phyloP scores from a whole-genome alignment of 1,140 invertebrate species.

The Triops longicaudatus region DNA sequence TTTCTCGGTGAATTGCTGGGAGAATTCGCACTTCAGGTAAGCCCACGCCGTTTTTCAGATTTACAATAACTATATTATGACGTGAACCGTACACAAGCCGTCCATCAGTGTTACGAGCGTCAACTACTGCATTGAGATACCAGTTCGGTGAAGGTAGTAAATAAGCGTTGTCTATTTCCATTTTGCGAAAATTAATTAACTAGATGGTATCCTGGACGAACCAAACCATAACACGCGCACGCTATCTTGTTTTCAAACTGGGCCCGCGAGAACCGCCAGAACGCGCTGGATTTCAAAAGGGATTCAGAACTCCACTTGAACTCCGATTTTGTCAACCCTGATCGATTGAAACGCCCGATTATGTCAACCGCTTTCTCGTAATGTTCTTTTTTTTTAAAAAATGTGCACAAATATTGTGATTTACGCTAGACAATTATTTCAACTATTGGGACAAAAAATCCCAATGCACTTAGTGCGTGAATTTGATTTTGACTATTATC shows the following conservation, averaged over 20 bases:
- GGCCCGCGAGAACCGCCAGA: no score
- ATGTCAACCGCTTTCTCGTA: no score
- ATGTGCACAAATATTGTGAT: no score
- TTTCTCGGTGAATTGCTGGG: slow-evolving; percentile 21
- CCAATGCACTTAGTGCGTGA: no score
- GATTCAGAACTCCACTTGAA: no score
- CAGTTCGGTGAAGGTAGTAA: slow-evolving; percentile 24
- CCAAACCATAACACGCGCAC: neutral
- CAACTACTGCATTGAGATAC: slow-evolving; percentile 23
- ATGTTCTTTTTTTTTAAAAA: no score
- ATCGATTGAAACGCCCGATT: no score
- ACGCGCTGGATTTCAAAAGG: no score
- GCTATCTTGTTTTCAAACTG: neutral
- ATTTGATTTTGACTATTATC: no score
- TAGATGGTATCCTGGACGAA: neutral
- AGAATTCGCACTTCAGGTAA: slow-evolving; percentile 16
- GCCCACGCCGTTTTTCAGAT: slow-evolving; percentile 16
- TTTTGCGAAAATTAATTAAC: neutral
- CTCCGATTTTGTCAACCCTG: no score
- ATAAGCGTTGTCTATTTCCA: neutral
- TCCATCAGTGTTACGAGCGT: slow-evolving; percentile 13
- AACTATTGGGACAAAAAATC: no score
- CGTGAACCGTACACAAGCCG: slow-evolving; percentile 20
- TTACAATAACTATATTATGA: slow-evolving; percentile 16
- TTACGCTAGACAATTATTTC: no score